These are phyloP conservation scores for Neomorphus geoffroyi DNA, from an alignment of 2,797 vertebrate genomes.

Conservation along the genomic window DNA sequence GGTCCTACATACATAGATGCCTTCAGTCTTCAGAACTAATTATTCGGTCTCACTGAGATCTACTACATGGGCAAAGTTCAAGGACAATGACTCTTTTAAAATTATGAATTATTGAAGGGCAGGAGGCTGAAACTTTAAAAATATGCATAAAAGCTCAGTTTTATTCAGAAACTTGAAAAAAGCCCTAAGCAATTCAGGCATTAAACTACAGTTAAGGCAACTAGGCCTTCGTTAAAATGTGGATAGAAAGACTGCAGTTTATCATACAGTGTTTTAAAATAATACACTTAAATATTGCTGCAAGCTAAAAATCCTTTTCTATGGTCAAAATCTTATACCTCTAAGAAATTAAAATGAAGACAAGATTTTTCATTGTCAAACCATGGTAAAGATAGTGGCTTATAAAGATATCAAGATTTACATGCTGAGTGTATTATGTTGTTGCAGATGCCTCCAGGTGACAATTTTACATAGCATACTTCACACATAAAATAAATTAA, in stretches of 20 bases:
- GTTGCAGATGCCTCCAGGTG: background rate
- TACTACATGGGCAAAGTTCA: background rate
- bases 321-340: background rate
- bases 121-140: background rate
- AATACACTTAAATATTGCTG: constrained; percentile 38
- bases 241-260: background rate
- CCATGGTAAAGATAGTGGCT: background rate
- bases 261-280: constrained; percentile 40
- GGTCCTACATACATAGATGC: background rate
- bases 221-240: constrained; percentile 7
- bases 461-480: background rate
- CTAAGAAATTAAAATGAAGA: constrained; percentile 33
- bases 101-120: background rate
- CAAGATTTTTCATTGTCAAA: constrained; percentile 9
- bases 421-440: background rate
- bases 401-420: constrained; percentile 1
- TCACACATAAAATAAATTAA: background rate
- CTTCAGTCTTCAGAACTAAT: background rate
- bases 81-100: background rate
- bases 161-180: background rate
- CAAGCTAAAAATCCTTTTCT: constrained; percentile 14
- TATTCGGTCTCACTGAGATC: background rate
- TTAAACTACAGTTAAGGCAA: background rate
- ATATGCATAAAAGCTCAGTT: background rate
- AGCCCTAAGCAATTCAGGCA: background rate